Conservation (phyloP, 1,140 invertebrate species). For the Rhyzopertha dominica region DNA sequence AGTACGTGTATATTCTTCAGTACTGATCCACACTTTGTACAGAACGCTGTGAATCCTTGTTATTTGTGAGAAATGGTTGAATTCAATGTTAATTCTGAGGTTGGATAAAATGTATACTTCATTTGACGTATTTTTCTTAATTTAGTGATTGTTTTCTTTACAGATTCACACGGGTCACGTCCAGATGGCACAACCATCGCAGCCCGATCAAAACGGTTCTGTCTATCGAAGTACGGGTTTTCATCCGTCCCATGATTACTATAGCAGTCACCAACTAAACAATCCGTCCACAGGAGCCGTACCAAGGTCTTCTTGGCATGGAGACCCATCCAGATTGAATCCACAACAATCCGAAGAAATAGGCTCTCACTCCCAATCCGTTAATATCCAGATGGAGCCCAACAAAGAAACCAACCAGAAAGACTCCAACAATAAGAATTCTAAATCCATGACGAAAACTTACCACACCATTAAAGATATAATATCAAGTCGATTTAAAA, state of each 20-base stretch:
- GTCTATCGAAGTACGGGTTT: constrained; percentile 38
- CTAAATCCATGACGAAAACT: constrained; percentile 65
- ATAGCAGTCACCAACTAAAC: constrained; percentile 26
- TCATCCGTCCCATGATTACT: constrained; percentile 34
- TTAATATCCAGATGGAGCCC: constrained; percentile 51
- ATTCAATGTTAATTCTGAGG: no score
- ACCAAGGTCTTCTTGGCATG: constrained; percentile 33
- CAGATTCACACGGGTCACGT: constrained; percentile 36
- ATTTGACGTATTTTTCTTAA: no score
- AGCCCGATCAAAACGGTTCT: constrained; percentile 23
- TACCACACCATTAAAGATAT: constrained; percentile 82
- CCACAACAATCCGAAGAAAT: constrained; percentile 24
- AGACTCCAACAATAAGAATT: constrained; percentile 56
- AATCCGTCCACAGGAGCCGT: constrained; percentile 33
- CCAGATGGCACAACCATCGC: constrained; percentile 25
- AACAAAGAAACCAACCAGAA: constrained; percentile 47
- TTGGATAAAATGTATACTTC: no score
- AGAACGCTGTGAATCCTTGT: no score
- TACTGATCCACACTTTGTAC: constrained; percentile 25
- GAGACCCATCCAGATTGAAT: constrained; percentile 19
- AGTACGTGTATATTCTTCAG: constrained; percentile 23
- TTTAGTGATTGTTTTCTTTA: constrained; percentile 19
- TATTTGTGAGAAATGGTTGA: no score
- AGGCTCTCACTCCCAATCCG: constrained; percentile 46
- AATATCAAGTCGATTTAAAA: constrained; percentile 75